Evolutionary conservation across 2,888 invertebrate species (phyloP).

Genomic region (Thera obeliscata): DNA sequence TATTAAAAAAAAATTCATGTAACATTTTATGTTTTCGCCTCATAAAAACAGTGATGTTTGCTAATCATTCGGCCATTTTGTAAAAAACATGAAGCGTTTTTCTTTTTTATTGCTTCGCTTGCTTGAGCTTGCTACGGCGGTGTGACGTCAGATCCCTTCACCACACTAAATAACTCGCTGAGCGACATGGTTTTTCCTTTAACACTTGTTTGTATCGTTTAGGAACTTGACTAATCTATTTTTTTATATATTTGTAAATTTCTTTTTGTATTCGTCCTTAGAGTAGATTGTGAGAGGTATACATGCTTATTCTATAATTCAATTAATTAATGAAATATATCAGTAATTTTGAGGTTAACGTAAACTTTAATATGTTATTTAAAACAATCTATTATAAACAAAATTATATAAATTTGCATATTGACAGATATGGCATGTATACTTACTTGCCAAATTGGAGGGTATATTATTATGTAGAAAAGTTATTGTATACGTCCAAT

Average conservation of each 20-base stretch:
- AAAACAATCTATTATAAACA: background rate
- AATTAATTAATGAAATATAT: background rate
- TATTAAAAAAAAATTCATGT: too few species aligned
- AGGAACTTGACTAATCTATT: conserved; percentile 75
- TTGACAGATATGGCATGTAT: conserved; percentile 36
- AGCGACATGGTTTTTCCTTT: conserved; percentile 78
- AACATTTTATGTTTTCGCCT: conserved; percentile 12
- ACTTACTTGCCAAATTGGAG: conserved; percentile 51
- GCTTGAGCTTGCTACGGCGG: conserved; percentile 78
- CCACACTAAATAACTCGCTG: conserved; percentile 66
- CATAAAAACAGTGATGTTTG: conserved; percentile 59
- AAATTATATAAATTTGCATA: background rate
- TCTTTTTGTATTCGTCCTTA: conserved; percentile 45
- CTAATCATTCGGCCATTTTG: conserved; percentile 42
- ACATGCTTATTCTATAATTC: conserved; percentile 6
- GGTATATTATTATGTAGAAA: conserved; percentile 61
- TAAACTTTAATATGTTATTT: background rate
- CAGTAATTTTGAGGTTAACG: background rate
- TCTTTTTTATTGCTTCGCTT: conserved; percentile 72
- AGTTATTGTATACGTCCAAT: conserved; percentile 64
- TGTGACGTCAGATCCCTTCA: conserved; percentile 48
- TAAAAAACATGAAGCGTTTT: conserved; percentile 32
- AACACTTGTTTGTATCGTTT: conserved; percentile 82
- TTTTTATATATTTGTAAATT: conserved; percentile 42
- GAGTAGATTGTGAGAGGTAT: conserved; percentile 22